A percentile compares a stretch with the other conserved stretches of the same genome.
These are phyloP conservation scores for Tokudaia tokunoshimensis DNA, from an alignment of 2,797 vertebrate species.

Conservation along the genomic window DNA sequence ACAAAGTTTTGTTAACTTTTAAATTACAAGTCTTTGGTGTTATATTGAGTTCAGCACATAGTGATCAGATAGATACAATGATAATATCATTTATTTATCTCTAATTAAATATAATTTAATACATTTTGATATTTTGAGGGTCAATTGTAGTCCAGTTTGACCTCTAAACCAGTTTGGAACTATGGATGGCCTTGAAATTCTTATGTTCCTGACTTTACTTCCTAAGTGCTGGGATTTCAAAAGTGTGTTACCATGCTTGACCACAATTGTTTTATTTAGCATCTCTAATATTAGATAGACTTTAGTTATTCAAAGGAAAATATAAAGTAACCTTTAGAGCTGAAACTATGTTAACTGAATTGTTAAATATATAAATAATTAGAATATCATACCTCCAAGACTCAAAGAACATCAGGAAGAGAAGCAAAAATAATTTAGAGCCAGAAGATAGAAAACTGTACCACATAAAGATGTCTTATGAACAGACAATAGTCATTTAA, in stretches of 20 bases:
- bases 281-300: not conserved
- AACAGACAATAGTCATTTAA: too few relatives aligned
- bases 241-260: not conserved
- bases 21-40: constrained; percentile 2
- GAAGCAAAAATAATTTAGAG: not conserved
- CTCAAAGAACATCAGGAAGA: not conserved
- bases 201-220: not conserved
- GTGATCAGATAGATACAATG: not conserved
- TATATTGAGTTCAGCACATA: not conserved
- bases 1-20: not conserved
- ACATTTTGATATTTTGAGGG: not conserved
- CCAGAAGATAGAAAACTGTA: not conserved
- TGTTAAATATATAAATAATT: not conserved
- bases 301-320: constrained; percentile 16
- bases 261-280: not conserved
- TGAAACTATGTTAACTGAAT: constrained; percentile 26
- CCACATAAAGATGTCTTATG: not conserved
- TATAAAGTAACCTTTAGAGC: not conserved
- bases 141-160: not conserved
- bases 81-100: not conserved
- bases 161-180: not conserved
- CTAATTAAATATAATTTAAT: not conserved
- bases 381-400: not conserved
- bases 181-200: not conserved
- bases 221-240: not conserved